A percentile compares a stretch with the other conserved stretches of the same genome.
phyloP scores from a whole-genome alignment of 2,797 vertebrate species.

The Rachycentron canadum region DNA sequence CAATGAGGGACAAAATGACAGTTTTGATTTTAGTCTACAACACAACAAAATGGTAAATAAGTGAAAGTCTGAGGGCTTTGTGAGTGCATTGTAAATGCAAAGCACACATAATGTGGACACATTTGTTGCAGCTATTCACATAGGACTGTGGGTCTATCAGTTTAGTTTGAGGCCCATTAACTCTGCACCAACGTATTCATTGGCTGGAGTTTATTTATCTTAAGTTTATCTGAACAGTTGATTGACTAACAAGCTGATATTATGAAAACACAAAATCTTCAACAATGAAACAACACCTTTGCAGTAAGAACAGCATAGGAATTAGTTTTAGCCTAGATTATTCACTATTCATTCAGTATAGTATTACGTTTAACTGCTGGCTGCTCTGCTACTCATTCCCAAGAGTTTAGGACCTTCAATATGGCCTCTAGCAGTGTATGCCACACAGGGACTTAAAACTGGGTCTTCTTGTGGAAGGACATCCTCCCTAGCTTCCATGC shows the following conservation, averaged over 20 bases:
- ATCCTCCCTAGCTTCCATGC: not conserved
- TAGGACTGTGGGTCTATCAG: not conserved
- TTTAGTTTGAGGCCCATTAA: conserved; percentile 1
- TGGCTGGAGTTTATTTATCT: not conserved
- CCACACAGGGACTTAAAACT: conserved; percentile 7
- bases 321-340: not conserved
- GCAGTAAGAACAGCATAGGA: not conserved
- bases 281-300: not conserved
- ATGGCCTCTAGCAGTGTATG: conserved; percentile 20
- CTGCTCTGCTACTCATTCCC: conserved; percentile 4
- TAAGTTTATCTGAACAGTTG: not conserved
- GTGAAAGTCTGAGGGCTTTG: too few species aligned
- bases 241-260: not conserved
- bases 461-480: not conserved
- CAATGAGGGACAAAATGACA: too few species aligned
- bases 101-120: conserved; percentile 26
- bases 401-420: not conserved
- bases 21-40: too few species aligned
- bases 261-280: not conserved
- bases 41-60: too few species aligned
- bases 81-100: not conserved
- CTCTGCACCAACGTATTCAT: not conserved
- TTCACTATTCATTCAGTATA: not conserved
- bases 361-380: too few species aligned
- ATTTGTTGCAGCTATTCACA: conserved; percentile 12